These are phyloP conservation scores for Notothenia coriiceps DNA, from an alignment of 2,113 vertebrate species.

Conservation along the genomic window DNA sequence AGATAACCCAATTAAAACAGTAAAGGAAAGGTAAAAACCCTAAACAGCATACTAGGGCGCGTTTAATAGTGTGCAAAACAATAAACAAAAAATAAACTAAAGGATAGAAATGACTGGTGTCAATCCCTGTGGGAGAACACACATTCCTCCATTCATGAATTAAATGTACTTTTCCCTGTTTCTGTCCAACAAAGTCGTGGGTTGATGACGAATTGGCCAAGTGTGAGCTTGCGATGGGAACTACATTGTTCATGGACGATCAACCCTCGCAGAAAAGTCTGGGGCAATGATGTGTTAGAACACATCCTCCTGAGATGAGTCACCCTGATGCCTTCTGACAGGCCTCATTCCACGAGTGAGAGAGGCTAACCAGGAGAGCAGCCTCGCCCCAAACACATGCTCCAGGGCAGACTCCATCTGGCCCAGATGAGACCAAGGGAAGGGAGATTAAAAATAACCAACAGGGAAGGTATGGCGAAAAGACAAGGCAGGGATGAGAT, in stretches of 20 bases:
- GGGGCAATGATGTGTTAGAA: constrained; percentile 75
- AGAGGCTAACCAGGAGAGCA: constrained; percentile 73
- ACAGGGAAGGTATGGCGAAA: constrained; percentile 72
- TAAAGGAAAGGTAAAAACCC: no score
- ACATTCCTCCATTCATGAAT: constrained; percentile 53
- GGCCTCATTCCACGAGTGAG: constrained; percentile 78
- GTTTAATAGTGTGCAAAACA: no score
- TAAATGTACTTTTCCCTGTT: constrained; percentile 37
- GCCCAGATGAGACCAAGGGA: constrained; percentile 76
- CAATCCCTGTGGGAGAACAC: constrained; percentile 22
- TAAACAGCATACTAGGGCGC: no score
- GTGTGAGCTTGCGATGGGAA: constrained; percentile 67
- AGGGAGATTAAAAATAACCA: constrained; percentile 79
- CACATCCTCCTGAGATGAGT: constrained; percentile 79
- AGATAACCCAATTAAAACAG: no score
- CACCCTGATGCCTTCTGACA: constrained; percentile 82
- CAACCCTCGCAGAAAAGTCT: constrained; percentile 72
- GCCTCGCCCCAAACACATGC: constrained; percentile 77
- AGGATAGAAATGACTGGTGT: neutral
- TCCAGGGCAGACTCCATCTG: constrained; percentile 79
- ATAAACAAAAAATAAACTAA: no score
- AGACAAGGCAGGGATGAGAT: constrained; percentile 65
- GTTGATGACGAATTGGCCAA: constrained; percentile 71
- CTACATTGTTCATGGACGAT: constrained; percentile 80
- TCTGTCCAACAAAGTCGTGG: constrained; percentile 25